phyloP scores from a whole-genome alignment of 2,113 vertebrate species.

The Ginglymostoma cirratum region DNA sequence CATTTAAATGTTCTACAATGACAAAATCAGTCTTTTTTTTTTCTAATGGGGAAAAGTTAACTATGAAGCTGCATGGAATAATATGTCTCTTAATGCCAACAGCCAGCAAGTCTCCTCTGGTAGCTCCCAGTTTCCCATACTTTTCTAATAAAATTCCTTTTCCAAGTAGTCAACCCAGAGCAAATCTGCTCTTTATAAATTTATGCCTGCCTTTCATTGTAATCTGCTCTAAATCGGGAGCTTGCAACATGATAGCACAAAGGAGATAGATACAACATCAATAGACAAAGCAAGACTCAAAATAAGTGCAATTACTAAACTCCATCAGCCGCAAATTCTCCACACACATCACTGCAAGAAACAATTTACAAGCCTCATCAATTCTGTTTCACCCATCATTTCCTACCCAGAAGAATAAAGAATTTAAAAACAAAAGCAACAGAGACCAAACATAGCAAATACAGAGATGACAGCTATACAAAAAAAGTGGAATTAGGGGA shows the following conservation, averaged over 20 bases:
- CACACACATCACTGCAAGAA: constrained; percentile 19
- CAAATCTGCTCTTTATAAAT: neutral
- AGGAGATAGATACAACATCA: neutral
- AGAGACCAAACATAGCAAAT: neutral
- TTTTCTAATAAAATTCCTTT: neutral
- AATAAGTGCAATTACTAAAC: neutral
- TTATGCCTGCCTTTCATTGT: neutral
- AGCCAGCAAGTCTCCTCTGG: neutral
- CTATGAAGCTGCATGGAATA: neutral
- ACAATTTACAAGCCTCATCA: constrained; percentile 28
- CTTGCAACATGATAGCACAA: neutral
- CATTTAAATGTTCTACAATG: neutral
- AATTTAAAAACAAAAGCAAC: neutral
- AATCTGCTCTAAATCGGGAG: neutral
- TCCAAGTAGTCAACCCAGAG: no score
- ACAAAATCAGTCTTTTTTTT: neutral
- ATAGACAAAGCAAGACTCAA: neutral
- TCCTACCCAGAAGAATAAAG: neutral
- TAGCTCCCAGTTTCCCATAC: neutral
- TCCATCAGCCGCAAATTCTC: neutral
- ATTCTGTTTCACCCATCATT: constrained; percentile 31
- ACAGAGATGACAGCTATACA: neutral
- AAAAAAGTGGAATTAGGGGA: neutral
- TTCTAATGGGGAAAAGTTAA: neutral
- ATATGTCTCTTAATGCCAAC: no score